Conservation (phyloP, 1,140 invertebrate species). For the Danaus melanippus region DNA sequence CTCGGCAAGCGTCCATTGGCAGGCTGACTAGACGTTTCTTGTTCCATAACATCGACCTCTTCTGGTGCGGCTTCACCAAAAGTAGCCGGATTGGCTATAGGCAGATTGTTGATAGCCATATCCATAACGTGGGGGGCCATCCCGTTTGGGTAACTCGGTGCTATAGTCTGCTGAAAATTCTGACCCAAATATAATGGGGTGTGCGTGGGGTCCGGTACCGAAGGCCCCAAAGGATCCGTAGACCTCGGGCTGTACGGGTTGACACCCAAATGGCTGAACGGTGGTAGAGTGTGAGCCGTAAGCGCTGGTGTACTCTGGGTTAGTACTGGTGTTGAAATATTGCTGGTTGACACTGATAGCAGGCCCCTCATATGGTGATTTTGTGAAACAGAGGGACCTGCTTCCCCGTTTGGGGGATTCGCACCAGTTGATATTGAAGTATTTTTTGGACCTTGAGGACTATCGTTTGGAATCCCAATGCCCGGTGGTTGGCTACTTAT, state of each 20-base stretch:
- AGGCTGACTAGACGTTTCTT: slow-evolving; percentile 64
- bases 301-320: slow-evolving; percentile 72
- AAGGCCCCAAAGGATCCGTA: slow-evolving; percentile 71
- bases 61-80: slow-evolving; percentile 76
- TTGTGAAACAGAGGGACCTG: slow-evolving; percentile 80
- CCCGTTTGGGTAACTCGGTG: slow-evolving; percentile 82
- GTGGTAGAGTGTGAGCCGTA: slow-evolving; percentile 73
- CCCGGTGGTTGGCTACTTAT: slow-evolving; percentile 71
- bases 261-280: slow-evolving; percentile 72
- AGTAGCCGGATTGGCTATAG: slow-evolving; percentile 78
- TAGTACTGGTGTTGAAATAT: slow-evolving; percentile 70
- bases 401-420: slow-evolving; percentile 93
- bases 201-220: slow-evolving; percentile 75
- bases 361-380: slow-evolving; percentile 87
- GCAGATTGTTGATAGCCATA: slow-evolving; percentile 79
- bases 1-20: slow-evolving; percentile 74
- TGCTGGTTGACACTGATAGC: slow-evolving; percentile 78
- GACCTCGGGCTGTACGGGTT: slow-evolving; percentile 69
- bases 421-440: slow-evolving; percentile 67
- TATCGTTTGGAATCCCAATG: slow-evolving; percentile 63
- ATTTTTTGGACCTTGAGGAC: slow-evolving; percentile 59
- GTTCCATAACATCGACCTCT: slow-evolving; percentile 62
- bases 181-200: slow-evolving; percentile 72
- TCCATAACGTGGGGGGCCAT: slow-evolving; percentile 87
- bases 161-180: slow-evolving; percentile 74